These are phyloP conservation scores for Papilio polyxenes DNA, from an alignment of 1,140 invertebrate genomes.

Conservation along the genomic window DNA sequence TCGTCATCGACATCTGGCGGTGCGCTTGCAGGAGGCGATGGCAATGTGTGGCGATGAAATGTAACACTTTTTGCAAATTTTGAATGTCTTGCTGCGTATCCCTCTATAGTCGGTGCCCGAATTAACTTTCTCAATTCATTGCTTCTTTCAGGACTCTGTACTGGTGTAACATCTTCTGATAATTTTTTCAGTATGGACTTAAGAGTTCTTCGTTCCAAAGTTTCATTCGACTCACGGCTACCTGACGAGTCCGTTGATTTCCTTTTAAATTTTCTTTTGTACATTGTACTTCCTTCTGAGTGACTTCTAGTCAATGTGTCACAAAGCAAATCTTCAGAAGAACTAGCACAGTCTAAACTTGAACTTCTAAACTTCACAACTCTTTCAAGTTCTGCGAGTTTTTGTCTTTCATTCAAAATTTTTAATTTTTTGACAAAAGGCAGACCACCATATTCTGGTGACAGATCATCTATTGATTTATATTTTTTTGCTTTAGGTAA, in stretches of 20 bases:
- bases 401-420: slow-evolving; percentile 93
- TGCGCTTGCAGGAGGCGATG: slow-evolving; percentile 86
- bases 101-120: slow-evolving; percentile 90
- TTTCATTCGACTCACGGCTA: slow-evolving; percentile 90
- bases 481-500: slow-evolving; percentile 84
- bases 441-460: slow-evolving; percentile 92
- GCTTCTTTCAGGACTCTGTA: slow-evolving; percentile 73
- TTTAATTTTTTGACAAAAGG: slow-evolving; percentile 94
- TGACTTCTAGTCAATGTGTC: slow-evolving; percentile 85
- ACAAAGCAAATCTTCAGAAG: slow-evolving; percentile 81
- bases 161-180: slow-evolving; percentile 82
- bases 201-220: slow-evolving; percentile 88
- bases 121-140: slow-evolving; percentile 85
- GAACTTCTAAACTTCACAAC: slow-evolving; percentile 87
- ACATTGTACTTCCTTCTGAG: slow-evolving; percentile 82
- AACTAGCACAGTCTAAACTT: slow-evolving; percentile 88
- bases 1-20: slow-evolving; percentile 60
- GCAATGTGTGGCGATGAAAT: slow-evolving; percentile 91
- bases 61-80: slow-evolving; percentile 94
- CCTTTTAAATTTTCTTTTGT: slow-evolving; percentile 75
- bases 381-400: slow-evolving; percentile 89
- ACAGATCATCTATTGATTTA: slow-evolving; percentile 90
- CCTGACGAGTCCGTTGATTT: slow-evolving; percentile 76
- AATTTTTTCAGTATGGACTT: slow-evolving; percentile 93
- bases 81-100: slow-evolving; percentile 91